Percentiles rank a stretch among this genome's conserved stretches.
These are phyloP conservation scores for Tenrec ecaudatus DNA, from an alignment of 2,113 vertebrate genomes.

Conservation along the genomic window DNA sequence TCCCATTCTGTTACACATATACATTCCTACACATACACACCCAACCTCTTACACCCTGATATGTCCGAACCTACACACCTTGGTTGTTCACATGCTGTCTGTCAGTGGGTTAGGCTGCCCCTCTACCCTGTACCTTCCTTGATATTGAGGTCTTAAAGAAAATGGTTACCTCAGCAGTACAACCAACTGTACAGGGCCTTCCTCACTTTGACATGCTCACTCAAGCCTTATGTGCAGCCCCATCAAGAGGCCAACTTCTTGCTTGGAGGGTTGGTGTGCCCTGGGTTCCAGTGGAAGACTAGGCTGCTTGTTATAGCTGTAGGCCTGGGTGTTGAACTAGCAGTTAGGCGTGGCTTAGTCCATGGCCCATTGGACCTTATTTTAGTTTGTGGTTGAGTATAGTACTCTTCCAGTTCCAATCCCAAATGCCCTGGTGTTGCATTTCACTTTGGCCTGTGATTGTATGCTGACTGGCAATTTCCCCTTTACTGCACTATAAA, in stretches of 20 bases:
- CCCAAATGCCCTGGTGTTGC: not conserved
- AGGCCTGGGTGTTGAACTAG: not conserved
- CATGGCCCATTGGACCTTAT: not conserved
- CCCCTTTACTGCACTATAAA: not conserved
- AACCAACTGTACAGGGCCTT: not conserved
- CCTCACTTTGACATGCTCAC: not conserved
- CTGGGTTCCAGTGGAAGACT: not conserved
- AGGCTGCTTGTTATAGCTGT: not conserved
- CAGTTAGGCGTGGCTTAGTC: not conserved
- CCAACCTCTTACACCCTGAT: not conserved
- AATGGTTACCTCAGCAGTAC: not conserved
- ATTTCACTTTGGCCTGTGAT: not conserved
- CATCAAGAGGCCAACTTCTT: constrained; percentile 20
- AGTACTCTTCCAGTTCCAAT: constrained; percentile 34
- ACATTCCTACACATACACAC: not conserved
- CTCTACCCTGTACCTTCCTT: not conserved
- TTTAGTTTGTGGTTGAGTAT: constrained; percentile 29
- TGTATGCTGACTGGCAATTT: not conserved
- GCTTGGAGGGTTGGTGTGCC: not conserved
- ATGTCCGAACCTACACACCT: not conserved
- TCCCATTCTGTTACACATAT: not conserved
- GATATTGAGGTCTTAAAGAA: constrained; percentile 38
- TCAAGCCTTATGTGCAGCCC: not conserved
- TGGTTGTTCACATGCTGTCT: not conserved
- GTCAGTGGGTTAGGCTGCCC: not conserved